phyloP scores from a whole-genome alignment of 1,140 invertebrate species.

The Drosophila oshimai region DNA sequence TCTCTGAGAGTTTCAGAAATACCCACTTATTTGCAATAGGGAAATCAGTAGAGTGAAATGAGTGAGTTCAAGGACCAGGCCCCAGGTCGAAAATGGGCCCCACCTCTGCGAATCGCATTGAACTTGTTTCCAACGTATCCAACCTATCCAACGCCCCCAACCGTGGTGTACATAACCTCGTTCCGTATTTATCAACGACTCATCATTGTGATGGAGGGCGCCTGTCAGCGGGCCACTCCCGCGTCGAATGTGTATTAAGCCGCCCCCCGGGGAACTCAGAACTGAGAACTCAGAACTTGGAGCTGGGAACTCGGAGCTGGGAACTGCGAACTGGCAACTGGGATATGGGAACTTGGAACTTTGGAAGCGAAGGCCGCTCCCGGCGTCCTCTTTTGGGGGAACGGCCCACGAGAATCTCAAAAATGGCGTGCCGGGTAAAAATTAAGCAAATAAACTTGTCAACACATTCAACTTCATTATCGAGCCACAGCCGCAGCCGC shows the following conservation, averaged over 20 bases:
- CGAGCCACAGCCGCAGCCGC: conserved; percentile 17
- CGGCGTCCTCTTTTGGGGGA: conserved; percentile 32
- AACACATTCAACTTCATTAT: conserved; percentile 72
- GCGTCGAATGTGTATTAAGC: conserved; percentile 18
- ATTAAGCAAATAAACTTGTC: conserved; percentile 72
- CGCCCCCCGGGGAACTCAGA: background rate
- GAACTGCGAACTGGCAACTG: background rate
- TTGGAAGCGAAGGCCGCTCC: conserved; percentile 38
- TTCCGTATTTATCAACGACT: conserved; percentile 43
- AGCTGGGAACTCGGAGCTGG: background rate
- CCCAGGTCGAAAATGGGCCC: background rate
- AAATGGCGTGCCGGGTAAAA: conserved; percentile 59
- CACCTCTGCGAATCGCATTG: conserved; percentile 1
- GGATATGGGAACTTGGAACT: background rate
- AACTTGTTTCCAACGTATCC: conserved; percentile 12
- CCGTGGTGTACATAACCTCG: conserved; percentile 15
- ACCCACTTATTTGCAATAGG: conserved; percentile 2
- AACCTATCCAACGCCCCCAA: background rate
- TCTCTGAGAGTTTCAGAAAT: background rate
- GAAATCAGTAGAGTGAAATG: background rate
- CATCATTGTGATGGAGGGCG: conserved; percentile 41
- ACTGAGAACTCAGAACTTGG: background rate
- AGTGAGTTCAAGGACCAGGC: conserved; percentile 18
- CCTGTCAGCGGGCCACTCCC: conserved; percentile 38
- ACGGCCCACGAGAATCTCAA: conserved; percentile 31